Conservation (phyloP, 2,113 vertebrate genomes). For the Podarcis cretensis region DNA sequence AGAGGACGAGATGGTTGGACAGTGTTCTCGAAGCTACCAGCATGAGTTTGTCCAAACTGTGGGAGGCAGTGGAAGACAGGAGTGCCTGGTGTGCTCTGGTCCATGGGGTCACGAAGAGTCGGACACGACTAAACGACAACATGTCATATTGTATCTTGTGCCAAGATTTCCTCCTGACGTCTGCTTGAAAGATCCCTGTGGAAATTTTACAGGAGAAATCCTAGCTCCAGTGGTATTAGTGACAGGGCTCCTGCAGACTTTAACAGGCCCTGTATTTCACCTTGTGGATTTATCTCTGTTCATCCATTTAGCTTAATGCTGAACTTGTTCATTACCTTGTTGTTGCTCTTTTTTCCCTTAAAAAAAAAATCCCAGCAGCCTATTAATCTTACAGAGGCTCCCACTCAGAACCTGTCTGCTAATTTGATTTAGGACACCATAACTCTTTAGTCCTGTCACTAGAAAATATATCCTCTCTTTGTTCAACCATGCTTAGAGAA, state of each 20-base stretch:
- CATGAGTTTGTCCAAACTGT: no score
- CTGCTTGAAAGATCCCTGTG: neutral
- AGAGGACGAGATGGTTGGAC: no score
- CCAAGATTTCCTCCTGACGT: slow-evolving; percentile 1
- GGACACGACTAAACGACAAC: no score
- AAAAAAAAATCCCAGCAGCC: slow-evolving; percentile 16
- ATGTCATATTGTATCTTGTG: slow-evolving; percentile 5
- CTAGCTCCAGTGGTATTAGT: neutral
- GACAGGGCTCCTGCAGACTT: neutral
- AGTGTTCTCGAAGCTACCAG: no score
- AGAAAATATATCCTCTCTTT: neutral
- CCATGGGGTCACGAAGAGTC: no score
- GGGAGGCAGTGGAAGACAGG: no score
- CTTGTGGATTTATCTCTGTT: slow-evolving; percentile 23
- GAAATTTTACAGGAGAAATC: neutral
- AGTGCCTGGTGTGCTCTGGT: no score
- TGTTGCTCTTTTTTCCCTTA: slow-evolving; percentile 1
- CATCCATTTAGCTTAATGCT: slow-evolving; percentile 39
- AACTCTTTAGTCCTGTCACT: slow-evolving; percentile 1
- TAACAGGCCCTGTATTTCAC: neutral
- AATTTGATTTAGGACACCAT: slow-evolving; percentile 46
- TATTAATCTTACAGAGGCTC: slow-evolving; percentile 23
- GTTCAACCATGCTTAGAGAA: neutral
- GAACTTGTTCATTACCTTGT: slow-evolving; percentile 45
- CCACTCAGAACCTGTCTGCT: slow-evolving; percentile 34